phyloP scores from a whole-genome alignment of 2,797 vertebrate species.

The Catharus ustulatus region DNA sequence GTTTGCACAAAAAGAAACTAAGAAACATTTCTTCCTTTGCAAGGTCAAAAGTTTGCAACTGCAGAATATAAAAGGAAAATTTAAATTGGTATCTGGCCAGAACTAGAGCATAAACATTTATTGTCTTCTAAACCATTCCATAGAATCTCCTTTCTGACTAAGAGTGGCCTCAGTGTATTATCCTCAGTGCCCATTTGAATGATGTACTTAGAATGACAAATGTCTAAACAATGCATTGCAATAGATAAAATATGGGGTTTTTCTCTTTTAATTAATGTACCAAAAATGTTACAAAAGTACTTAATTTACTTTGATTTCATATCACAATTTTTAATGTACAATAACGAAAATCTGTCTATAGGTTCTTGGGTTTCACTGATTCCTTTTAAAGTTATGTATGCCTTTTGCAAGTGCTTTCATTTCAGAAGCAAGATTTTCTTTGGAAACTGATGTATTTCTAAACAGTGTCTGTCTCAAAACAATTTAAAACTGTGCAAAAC shows the following conservation, averaged over 20 bases:
- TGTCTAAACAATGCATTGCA: neutral
- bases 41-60: constrained; percentile 12
- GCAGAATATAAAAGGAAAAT: neutral
- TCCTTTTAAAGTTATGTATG: neutral
- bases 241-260: neutral
- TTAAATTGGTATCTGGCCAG: neutral
- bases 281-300: neutral
- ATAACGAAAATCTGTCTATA: neutral
- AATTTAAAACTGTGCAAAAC: neutral
- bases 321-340: neutral
- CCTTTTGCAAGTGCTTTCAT: neutral
- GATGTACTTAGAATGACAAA: neutral
- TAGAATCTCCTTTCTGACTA: neutral
- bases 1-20: neutral
- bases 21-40: neutral
- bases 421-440: neutral
- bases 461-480: neutral
- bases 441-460: neutral
- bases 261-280: neutral
- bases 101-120: neutral
- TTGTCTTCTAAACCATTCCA: neutral
- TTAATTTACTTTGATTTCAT: neutral
- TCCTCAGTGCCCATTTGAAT: neutral
- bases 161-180: neutral
- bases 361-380: neutral